phyloP scores from a whole-genome alignment of 2,888 invertebrate species.

The Drosophila emarginata region DNA sequence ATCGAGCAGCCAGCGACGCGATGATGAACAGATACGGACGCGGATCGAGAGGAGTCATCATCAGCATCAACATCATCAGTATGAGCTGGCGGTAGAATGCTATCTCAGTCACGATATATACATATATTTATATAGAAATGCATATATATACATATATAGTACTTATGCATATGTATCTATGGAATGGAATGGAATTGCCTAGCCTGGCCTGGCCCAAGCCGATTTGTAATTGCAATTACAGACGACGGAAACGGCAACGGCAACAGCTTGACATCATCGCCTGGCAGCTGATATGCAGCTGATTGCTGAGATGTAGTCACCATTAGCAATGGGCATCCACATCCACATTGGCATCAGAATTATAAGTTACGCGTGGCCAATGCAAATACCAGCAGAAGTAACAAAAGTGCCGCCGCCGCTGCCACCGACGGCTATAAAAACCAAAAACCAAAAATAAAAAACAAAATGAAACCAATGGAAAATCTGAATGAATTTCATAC shows the following conservation, averaged over 20 bases:
- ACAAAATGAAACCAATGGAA: slow-evolving; percentile 25
- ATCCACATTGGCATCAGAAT: slow-evolving; percentile 46
- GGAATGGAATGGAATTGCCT: slow-evolving; percentile 1
- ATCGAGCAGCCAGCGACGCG: slow-evolving; percentile 62
- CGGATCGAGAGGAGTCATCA: slow-evolving; percentile 4
- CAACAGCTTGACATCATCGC: slow-evolving; percentile 63
- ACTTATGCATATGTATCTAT: slow-evolving; percentile 9
- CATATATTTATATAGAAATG: slow-evolving; percentile 15
- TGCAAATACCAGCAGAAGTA: slow-evolving; percentile 49
- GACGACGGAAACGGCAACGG: slow-evolving; percentile 17
- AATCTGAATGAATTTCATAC: slow-evolving; percentile 63
- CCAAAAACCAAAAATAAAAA: neutral
- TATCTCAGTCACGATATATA: slow-evolving; percentile 17
- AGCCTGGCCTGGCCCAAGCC: slow-evolving; percentile 22
- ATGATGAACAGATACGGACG: slow-evolving; percentile 13
- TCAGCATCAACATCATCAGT: neutral
- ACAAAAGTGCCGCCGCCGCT: slow-evolving; percentile 54
- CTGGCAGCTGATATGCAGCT: slow-evolving; percentile 47
- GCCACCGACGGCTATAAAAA: neutral
- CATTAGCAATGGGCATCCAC: slow-evolving; percentile 19
- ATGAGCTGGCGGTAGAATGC: slow-evolving; percentile 2
- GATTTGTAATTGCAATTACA: slow-evolving; percentile 72
- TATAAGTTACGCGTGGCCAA: slow-evolving; percentile 53
- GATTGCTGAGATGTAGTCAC: slow-evolving; percentile 21
- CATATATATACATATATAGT: neutral